Evolutionary conservation across 2,888 invertebrate genomes (phyloP), one percentile per base, ranked within the genome.

Genomic region (Diogma glabrata): DNA sequence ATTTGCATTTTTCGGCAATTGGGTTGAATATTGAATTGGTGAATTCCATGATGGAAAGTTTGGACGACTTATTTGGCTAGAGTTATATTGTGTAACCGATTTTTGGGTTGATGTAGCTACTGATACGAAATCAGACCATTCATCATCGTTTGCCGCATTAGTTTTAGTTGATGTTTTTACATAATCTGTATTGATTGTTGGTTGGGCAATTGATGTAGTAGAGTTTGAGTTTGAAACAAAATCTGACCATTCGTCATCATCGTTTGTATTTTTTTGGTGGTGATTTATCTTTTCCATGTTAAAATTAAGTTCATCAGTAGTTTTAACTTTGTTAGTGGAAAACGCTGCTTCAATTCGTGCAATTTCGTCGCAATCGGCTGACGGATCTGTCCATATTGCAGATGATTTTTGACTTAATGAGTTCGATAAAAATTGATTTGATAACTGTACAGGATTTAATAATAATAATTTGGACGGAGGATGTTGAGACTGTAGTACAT

Each of bases 41-140:
- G 52, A 24, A 49, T 56, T 56, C 56, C 56, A 56, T 17, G 56
- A 56, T 23, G 52, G 38, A 22, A 56, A 55, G 38, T 54, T 54
- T 22, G 54, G 52, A 23, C 47, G 38, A 12, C 4, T 20, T n/a
- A 26, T 47, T 19, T 36, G 46, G 20, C 7, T 26, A n/a, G 28
- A n/a, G 5, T 12, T 36, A 36, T 8, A 17, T 10, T 30, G 14
- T 26, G 20, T 10, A 47, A 53, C 33, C 49, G 54, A 50, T 46
- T 51, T 54, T 16, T 52, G 49, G 46, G 51, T 17, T 5, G 56
- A 49, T 23, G 57, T 55, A 10, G 65, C 64, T 54, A 69, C 62
- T 54, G 69, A 75, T 24, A 76, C 71, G 64, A 76, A 76, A 57
- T 76, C 76, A 3, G 72, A 70, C 76, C 76, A 77, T 57, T 75